These are phyloP conservation scores for Pan troglodytes DNA, from an alignment of 2,113 vertebrate species.

Conservation along the genomic window NHGRI_mPanTro3-v2.1_pri NC_072403.2:109702501-109703000, in stretches of 20 bases:
- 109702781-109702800: background rate
- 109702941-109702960: background rate
- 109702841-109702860: background rate
- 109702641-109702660: background rate
- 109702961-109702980: background rate
- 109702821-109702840: background rate
- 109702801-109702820: background rate
- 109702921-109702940: background rate
- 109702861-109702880: background rate
- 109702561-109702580: background rate
- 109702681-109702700: slow-evolving; percentile 11
- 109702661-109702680: background rate
- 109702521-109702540: background rate
- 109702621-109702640: background rate
- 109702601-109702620: slow-evolving; percentile 3
- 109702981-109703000: background rate
- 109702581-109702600: background rate
- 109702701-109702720: background rate
- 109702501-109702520: background rate
- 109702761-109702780: background rate
- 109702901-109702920: background rate
- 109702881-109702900: background rate
- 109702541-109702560: background rate
- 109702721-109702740: background rate
- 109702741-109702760: background rate